Conservation (phyloP, 2,797 vertebrate species). For the Ptychobarbus kaznakovi region DNA sequence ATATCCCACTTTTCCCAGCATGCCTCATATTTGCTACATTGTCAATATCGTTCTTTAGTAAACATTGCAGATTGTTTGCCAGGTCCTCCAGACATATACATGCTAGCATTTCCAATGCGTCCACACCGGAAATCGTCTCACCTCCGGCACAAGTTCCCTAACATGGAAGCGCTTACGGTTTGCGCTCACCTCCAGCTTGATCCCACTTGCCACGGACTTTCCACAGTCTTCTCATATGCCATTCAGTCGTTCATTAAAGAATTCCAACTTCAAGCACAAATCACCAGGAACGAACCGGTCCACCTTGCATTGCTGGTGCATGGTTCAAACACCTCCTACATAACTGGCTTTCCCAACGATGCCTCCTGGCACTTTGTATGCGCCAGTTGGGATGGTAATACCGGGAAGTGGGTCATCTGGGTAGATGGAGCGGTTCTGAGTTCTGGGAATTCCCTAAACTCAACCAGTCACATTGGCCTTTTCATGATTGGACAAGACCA, state of each 20-base stretch:
- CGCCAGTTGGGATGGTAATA: constrained; percentile 72
- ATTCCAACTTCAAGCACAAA: constrained; percentile 77
- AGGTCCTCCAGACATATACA: constrained; percentile 63
- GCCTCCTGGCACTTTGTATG: constrained; percentile 77
- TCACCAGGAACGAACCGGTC: constrained; percentile 65
- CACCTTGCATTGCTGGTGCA: constrained; percentile 76
- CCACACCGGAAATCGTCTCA: constrained; percentile 69
- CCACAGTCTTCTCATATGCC: constrained; percentile 80
- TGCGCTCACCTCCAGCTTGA: constrained; percentile 72
- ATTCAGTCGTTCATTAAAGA: constrained; percentile 70
- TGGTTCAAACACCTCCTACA: constrained; percentile 67
- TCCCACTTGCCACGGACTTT: constrained; percentile 69
- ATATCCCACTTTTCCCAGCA: constrained; percentile 9
- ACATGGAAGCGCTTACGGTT: constrained; percentile 74
- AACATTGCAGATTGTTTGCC: background rate
- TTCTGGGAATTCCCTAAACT: constrained; percentile 61
- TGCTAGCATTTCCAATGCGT: constrained; percentile 71
- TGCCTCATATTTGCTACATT: background rate
- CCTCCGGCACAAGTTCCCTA: constrained; percentile 71
- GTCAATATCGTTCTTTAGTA: background rate
- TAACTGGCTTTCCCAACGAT: constrained; percentile 71
- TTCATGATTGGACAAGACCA: constrained; percentile 79
- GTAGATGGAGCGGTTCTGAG: constrained; percentile 60
- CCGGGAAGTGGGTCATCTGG: constrained; percentile 73
- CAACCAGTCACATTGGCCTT: constrained; percentile 64